Percentiles rank a stretch among this genome's conserved stretches.
These are phyloP conservation scores for Digitonthophagus gazella DNA, from an alignment of 2,888 invertebrate species.

Conservation along the genomic window DNA sequence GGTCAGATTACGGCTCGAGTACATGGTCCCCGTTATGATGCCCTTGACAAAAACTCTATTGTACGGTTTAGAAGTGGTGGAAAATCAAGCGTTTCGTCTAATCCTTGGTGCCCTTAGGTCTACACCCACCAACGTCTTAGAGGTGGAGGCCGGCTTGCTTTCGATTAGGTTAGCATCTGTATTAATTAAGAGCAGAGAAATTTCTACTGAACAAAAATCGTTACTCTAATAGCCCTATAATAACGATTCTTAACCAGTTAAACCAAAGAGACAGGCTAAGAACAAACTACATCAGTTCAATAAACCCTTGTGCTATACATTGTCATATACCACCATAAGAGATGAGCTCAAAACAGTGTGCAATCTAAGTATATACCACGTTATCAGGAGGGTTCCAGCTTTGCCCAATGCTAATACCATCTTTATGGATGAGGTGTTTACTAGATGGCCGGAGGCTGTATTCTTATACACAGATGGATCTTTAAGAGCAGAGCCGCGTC, in stretches of 20 bases:
- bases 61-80: background rate
- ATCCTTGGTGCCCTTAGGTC: background rate
- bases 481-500: too few relatives aligned
- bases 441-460: too few relatives aligned
- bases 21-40: background rate
- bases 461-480: too few relatives aligned
- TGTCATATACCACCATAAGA: too few relatives aligned
- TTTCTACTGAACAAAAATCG: background rate
- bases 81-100: background rate
- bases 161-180: background rate
- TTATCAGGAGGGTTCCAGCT: too few relatives aligned
- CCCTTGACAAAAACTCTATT: background rate
- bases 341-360: too few relatives aligned
- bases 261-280: background rate
- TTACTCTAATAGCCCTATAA: background rate
- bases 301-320: too few relatives aligned
- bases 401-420: too few relatives aligned
- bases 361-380: too few relatives aligned
- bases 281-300: too few relatives aligned
- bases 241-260: background rate
- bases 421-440: too few relatives aligned
- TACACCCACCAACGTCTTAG: background rate
- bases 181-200: background rate
- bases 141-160: background rate
- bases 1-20: background rate